phyloP scores from a whole-genome alignment of 2,797 vertebrate species.

The Masticophis lateralis region DNA sequence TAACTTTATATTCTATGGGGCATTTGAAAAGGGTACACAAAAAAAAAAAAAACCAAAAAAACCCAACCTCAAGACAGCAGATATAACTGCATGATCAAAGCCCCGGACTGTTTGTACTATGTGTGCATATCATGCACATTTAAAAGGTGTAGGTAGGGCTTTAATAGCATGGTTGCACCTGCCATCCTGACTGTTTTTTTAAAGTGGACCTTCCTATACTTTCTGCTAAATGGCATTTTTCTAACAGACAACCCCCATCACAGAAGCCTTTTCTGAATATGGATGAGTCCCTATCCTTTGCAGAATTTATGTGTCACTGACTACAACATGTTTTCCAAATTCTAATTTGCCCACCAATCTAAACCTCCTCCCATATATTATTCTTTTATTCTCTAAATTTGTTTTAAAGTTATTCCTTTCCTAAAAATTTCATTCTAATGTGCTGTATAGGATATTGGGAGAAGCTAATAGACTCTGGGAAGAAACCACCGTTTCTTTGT shows the following conservation, averaged over 20 bases:
- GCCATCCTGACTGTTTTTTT: background rate
- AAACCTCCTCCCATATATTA: background rate
- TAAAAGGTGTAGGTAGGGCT: background rate
- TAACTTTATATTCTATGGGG: background rate
- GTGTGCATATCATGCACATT: background rate
- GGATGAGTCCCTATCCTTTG: background rate
- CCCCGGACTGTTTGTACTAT: background rate
- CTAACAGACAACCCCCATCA: background rate
- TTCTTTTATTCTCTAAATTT: background rate
- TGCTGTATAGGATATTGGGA: background rate
- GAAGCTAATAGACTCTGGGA: background rate
- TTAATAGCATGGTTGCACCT: background rate
- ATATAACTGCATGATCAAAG: background rate
- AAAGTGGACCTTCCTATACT: background rate
- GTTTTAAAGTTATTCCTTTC: background rate
- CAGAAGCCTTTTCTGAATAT: background rate
- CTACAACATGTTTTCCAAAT: background rate
- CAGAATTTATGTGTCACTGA: background rate
- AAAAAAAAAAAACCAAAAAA: background rate
- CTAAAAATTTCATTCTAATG: background rate
- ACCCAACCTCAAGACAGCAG: background rate
- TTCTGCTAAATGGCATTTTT: background rate
- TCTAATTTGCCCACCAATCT: background rate
- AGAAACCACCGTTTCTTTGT: background rate
- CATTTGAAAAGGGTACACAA: background rate